Evolutionary conservation across 2,888 invertebrate species (phyloP).

Genomic region (Druceiella hillmani): DNA sequence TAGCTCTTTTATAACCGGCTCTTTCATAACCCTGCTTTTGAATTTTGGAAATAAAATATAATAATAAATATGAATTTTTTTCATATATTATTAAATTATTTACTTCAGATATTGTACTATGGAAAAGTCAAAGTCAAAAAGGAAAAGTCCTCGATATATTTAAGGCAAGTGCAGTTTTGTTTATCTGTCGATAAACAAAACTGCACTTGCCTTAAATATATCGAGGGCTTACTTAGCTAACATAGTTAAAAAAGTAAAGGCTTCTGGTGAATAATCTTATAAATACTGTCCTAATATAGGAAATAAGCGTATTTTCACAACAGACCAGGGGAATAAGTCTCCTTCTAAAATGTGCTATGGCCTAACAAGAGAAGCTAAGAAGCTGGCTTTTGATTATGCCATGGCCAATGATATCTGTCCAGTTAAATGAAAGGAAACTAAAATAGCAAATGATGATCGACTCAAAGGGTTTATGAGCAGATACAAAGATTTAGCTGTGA

Average conservation of each 20-base stretch:
- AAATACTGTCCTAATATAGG: constrained; percentile 18
- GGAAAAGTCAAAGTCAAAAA: too few species aligned
- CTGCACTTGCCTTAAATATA: constrained; percentile 16
- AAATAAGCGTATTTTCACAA: constrained; percentile 20
- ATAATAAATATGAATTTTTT: too few species aligned
- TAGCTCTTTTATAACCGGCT: too few species aligned
- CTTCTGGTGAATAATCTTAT: constrained; percentile 12
- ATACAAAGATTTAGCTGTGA: constrained; percentile 15
- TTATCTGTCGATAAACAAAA: constrained; percentile 12
- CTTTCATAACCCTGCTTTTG: too few species aligned
- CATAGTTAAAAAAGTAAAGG: constrained; percentile 18
- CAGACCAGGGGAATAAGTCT: constrained; percentile 19
- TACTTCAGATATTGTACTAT: too few species aligned
- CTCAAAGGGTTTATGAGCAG: constrained; percentile 18
- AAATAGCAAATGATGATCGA: constrained; percentile 19
- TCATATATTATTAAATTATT: too few species aligned
- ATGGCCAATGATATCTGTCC: constrained; percentile 15
- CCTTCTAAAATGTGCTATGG: constrained; percentile 22
- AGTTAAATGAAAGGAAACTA: constrained; percentile 14
- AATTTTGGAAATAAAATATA: too few species aligned
- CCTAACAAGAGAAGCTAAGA: constrained; percentile 18
- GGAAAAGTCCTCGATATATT: too few species aligned
- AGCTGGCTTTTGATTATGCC: constrained; percentile 20
- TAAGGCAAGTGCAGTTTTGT: too few species aligned
- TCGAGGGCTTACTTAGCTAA: constrained; percentile 17